Conservation (phyloP, 2,888 invertebrate species). For the Tachina grossa region DNA sequence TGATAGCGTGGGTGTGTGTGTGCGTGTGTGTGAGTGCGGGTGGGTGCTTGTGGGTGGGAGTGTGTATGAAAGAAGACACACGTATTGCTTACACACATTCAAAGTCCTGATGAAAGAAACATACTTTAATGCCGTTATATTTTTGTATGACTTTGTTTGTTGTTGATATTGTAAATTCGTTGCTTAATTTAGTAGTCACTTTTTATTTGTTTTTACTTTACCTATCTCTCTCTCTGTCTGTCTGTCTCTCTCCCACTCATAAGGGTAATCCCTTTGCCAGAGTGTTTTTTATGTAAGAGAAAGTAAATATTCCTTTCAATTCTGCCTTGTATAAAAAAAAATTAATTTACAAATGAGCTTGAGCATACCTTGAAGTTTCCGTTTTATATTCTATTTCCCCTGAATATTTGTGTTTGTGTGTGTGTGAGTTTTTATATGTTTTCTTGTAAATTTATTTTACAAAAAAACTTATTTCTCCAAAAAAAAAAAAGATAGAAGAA, state of each 20-base stretch:
- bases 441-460: constrained; percentile 31
- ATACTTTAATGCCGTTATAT: constrained; percentile 40
- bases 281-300: constrained; percentile 60
- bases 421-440: constrained; percentile 22
- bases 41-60: neutral
- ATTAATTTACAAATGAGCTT: constrained; percentile 66
- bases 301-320: constrained; percentile 58
- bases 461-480: constrained; percentile 1
- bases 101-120: neutral
- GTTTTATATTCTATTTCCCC: constrained; percentile 37
- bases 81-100: neutral
- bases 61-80: neutral
- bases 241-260: constrained; percentile 2
- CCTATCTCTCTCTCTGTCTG: constrained; percentile 42
- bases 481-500: neutral
- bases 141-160: constrained; percentile 44
- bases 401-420: constrained; percentile 23
- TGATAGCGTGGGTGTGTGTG: neutral
- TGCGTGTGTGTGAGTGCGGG: neutral
- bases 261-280: constrained; percentile 6
- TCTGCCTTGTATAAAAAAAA: constrained; percentile 62
- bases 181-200: constrained; percentile 67
- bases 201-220: constrained; percentile 37
- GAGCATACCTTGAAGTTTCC: constrained; percentile 63
- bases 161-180: constrained; percentile 60